Evolutionary conservation across 2,888 invertebrate species (phyloP), one percentile per base, ranked within the genome.

Genomic region (Heliconius ismenius): DNA sequence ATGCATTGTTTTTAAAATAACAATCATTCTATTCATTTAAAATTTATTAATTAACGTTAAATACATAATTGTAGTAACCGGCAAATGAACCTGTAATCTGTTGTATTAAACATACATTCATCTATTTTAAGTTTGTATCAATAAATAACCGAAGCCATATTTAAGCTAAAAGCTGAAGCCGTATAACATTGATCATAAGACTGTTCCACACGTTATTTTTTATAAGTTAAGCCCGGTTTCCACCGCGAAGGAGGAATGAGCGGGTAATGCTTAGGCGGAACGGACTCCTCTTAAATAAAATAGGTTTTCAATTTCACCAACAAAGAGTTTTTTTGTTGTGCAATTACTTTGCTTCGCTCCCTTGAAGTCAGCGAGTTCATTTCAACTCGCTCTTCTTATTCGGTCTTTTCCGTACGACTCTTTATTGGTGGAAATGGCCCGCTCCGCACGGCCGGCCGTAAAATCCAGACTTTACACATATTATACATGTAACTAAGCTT

Each of bases 111-210:
- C 39, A 24, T 67, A 36, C n/a, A 39, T 67, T 24, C 39, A 39
- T 36, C 15, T 67, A 36, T 67, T 67, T 67, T 39, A n/a, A 36
- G 65, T 65, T 36, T 36, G 24, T 65, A 65, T 39, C 65, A 65
- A 65, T 65, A 65, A 65, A 65, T 65, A 65, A 15, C n/a, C 13
- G 65, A 65, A 65, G 65, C 65, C 65, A 1, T 65, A 65, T 65
- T 65, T n/a, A 39, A 65, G 65, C 65, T 39, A n/a, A n/a, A 65
- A 65, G 65, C 65, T 65, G 65, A 65, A 65, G 65, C 65, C 65
- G 13, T 65, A 65, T 24, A 39, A 39, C 10, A 13, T n/a, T n/a
- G 65, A 65, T 65, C 65, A 36, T 65, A 39, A 65, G 65, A 65
- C n/a, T 65, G 36, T 39, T 65, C n/a, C 39, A 36, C 65, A 13